Evolutionary conservation across 2,888 invertebrate species (phyloP).

Genomic region (Agrochola litura): DNA sequence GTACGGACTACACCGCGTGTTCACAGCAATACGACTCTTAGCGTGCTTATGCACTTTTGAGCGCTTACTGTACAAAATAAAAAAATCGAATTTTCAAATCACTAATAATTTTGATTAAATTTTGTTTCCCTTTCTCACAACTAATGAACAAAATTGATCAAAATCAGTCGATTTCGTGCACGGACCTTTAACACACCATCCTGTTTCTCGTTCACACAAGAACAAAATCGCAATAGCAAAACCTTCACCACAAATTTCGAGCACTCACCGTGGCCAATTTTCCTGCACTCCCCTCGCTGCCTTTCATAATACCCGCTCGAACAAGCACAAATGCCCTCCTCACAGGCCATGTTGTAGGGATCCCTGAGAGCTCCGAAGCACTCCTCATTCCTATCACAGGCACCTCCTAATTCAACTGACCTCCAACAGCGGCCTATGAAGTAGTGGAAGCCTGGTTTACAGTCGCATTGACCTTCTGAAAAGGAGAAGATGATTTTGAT

Average conservation of each 20-base stretch:
- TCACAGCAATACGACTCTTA: no score
- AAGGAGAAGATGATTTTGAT: not conserved
- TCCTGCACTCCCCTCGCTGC: conserved; percentile 84
- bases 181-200: not conserved
- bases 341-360: conserved; percentile 79
- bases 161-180: no score
- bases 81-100: no score
- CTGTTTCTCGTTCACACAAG: not conserved
- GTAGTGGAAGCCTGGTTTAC: conserved; percentile 79
- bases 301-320: conserved; percentile 79
- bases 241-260: not conserved
- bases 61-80: no score
- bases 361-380: conserved; percentile 77
- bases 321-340: conserved; percentile 75
- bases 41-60: no score
- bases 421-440: conserved; percentile 84
- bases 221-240: not conserved
- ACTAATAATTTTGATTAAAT: no score
- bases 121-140: no score
- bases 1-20: no score
- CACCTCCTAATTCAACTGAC: conserved; percentile 68
- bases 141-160: no score
- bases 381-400: conserved; percentile 78
- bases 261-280: conserved; percentile 74
- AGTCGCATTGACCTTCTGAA: conserved; percentile 77